phyloP scores from a whole-genome alignment of 2,113 vertebrate genomes.

The Hucho hucho region DNA sequence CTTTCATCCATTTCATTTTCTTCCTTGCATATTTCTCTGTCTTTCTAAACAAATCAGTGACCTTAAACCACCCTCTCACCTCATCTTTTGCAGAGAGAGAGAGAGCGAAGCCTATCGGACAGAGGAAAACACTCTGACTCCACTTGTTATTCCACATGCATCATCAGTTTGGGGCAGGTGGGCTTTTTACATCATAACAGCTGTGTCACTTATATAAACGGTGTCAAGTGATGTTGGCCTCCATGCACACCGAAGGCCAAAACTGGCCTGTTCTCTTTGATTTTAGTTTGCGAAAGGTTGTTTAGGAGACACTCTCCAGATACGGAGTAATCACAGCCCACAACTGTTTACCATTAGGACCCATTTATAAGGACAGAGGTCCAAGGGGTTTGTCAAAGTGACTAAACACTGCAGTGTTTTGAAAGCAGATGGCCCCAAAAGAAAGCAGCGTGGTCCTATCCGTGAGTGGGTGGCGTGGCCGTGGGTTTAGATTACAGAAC shows the following conservation, averaged over 20 bases:
- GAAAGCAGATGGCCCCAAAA: constrained; percentile 32
- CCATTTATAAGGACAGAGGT: background rate
- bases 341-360: constrained; percentile 24
- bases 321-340: background rate
- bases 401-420: constrained; percentile 35
- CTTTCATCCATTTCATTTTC: background rate
- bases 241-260: background rate
- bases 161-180: background rate
- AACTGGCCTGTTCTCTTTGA: background rate
- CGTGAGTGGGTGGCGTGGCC: constrained; percentile 6
- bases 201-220: background rate
- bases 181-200: background rate
- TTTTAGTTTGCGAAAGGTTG: too few relatives aligned
- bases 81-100: too few relatives aligned
- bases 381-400: constrained; percentile 16
- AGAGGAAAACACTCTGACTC: background rate
- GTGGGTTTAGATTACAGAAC: constrained; percentile 34
- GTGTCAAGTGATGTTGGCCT: background rate
- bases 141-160: background rate
- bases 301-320: background rate
- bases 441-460: constrained; percentile 8
- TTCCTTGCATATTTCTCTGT: background rate
- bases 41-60: background rate
- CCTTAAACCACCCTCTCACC: background rate
- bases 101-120: too few relatives aligned